phyloP scores from a whole-genome alignment of 2,888 invertebrate genomes.

The Melinopterus prodromus region DNA sequence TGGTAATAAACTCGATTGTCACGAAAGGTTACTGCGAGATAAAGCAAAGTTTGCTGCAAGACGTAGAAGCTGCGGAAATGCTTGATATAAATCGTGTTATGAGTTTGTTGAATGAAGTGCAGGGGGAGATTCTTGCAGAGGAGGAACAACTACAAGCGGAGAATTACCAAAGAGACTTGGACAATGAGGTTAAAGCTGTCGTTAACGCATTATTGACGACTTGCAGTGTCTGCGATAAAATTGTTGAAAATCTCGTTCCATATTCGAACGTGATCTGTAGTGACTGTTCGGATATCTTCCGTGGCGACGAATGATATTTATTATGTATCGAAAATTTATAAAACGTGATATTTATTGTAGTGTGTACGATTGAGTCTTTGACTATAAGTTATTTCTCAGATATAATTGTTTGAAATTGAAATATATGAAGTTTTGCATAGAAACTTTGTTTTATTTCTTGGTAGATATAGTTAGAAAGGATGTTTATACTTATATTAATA shows the following conservation, averaged over 20 bases:
- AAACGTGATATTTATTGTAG: neutral
- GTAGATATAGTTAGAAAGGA: no score
- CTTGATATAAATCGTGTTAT: slow-evolving; percentile 47
- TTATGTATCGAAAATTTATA: neutral
- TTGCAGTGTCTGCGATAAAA: slow-evolving; percentile 47
- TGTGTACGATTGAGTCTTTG: neutral
- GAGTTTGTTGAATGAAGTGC: slow-evolving; percentile 47
- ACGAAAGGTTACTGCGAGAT: slow-evolving; percentile 41
- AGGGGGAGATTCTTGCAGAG: slow-evolving; percentile 41
- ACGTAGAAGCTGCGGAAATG: slow-evolving; percentile 41
- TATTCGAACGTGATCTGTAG: slow-evolving; percentile 43
- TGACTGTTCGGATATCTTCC: slow-evolving; percentile 43
- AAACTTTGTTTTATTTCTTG: no score
- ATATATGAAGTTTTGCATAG: neutral
- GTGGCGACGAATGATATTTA: slow-evolving; percentile 17
- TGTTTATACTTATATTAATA: no score
- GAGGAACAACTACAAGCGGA: slow-evolving; percentile 45
- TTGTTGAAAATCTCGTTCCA: slow-evolving; percentile 28
- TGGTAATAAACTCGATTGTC: slow-evolving; percentile 23
- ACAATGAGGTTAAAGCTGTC: slow-evolving; percentile 46
- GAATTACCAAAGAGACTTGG: slow-evolving; percentile 39
- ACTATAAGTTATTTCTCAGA: neutral
- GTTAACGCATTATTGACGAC: slow-evolving; percentile 41
- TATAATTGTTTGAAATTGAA: neutral
- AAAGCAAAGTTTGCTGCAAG: slow-evolving; percentile 39